Evolutionary conservation across 2,888 invertebrate genomes (phyloP), one percentile per base, ranked within the genome.

Genomic region (Micoletzkya japonica): DNA sequence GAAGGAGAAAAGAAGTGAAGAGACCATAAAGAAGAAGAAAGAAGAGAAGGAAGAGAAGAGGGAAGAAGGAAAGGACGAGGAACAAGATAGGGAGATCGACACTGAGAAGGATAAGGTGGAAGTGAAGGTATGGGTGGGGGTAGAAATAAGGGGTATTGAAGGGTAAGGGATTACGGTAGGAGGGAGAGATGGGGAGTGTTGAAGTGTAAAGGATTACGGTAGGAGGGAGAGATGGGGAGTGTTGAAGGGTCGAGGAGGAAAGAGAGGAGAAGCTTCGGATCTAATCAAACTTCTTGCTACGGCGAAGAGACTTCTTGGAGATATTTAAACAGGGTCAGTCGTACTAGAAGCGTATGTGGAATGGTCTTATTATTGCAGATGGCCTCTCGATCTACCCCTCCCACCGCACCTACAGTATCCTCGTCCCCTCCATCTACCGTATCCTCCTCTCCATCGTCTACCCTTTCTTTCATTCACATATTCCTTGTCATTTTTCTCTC

Each of bases 201-300:
- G 7, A 24, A 67, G 57, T 26, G 28, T 39, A 37, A 57, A 39
- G 67, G 57, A 4, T 56, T 28, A 4, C 37, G 20, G 28, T 20
- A 57, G 57, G 26, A 20, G 14, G 39, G 57, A 17, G 68, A n/a
- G n/a, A n/a, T n/a, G n/a, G 7, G 30, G 4, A 26, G 6, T 10
- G 24, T 52, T 64, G 7, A 24, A 67, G 57, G 50, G 28, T 39
- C 56, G 67, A 39, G 67, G 57, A 4, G 67, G 39, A 4, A 57
- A n/a, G 28, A 17, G 67, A 67, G 26, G 26, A n/a, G 39, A 67
- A 17, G 68, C 72, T 2, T 58, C 70, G n/a, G 76, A 76, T 24
- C 72, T 76, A 60, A 70, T 76, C 44, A 73, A 70, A 36, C 71
- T 78, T n/a, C 70, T 78, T 64, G 78, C 77, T 2, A 76, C 76